Conservation (phyloP, 2,113 vertebrate genomes). For the Sciurus niger region DNA sequence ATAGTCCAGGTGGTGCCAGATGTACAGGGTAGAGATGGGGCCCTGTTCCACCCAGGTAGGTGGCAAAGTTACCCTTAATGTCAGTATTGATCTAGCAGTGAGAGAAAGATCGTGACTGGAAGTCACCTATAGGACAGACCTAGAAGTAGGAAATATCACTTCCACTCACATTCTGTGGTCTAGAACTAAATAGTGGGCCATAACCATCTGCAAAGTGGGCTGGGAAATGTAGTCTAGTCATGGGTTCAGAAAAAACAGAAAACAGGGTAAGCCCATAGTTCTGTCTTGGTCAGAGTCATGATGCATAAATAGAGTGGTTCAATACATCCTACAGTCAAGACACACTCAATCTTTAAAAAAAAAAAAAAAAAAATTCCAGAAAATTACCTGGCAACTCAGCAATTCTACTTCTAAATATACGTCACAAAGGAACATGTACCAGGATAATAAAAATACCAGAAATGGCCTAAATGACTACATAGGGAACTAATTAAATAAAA, state of each 20-base stretch:
- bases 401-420: conserved; percentile 40
- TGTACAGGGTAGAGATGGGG: neutral
- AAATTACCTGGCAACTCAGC: neutral
- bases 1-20: neutral
- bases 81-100: neutral
- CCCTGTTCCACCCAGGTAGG: too few species aligned
- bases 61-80: neutral
- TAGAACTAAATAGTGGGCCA: neutral
- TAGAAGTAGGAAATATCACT: neutral
- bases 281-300: neutral
- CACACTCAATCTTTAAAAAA: neutral
- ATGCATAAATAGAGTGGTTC: neutral
- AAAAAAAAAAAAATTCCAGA: neutral
- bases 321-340: neutral
- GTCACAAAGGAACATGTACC: neutral
- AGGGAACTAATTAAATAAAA: neutral
- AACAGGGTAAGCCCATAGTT: neutral
- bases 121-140: neutral
- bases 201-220: neutral
- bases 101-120: neutral
- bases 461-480: neutral
- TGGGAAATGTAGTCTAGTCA: neutral
- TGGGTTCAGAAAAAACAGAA: neutral
- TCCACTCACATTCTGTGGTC: neutral
- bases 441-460: neutral